Base-by-base conservation (phyloP, 2,113 vertebrate species). In the Lichenostomus cassidix region DNA sequence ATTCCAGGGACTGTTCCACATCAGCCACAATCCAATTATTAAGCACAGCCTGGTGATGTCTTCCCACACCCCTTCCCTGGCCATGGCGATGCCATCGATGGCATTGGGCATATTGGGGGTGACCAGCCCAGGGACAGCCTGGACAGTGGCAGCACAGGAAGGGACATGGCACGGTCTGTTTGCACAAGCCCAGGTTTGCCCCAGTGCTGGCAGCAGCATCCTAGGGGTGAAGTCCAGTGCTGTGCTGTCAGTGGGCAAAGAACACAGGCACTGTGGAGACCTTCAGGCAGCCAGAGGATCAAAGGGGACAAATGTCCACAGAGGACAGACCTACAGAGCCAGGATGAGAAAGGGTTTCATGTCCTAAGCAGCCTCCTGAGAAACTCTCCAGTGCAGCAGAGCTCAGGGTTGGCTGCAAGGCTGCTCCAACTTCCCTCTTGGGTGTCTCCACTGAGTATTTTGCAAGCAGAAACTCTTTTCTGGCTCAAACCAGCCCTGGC, bases 71-170 rank as follows among this genome's bases (percentile, higher is more conserved):
- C 78, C 55, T 80, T 77, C 71, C 55, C 2, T 1, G 60, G 63
- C 84, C 22, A 0, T 10, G 68, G 19, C 0, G 0, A 29, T 75
- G 59, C 75, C 1, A 0, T n/a, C 0, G 7, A 31, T 13, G 10
- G 41, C 6, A 0, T 4, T 21, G 42, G 71, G 59, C 25, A 15
- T 59, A 63, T 3, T 62, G 49, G 75, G 39, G 63, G 44, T 73
- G 67, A 41, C 56, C 65, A 41, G 21, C 39, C 33, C 46, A 6
- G 55, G 58, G 55, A 76, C 17, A 69, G 33, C 46, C 69, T 0
- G 3, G 39, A 23, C 24, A 8, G 76, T 2, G 55, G 46, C 73
- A 78, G 52, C 71, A 73, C 1, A 1, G 0, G 13, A 58, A 74
- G 53, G 79, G 35, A 15, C 63, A 3, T 0, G 8, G 27, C 8